Conservation (phyloP, 2,888 invertebrate species). For the Neoitamus cyanurus region DNA sequence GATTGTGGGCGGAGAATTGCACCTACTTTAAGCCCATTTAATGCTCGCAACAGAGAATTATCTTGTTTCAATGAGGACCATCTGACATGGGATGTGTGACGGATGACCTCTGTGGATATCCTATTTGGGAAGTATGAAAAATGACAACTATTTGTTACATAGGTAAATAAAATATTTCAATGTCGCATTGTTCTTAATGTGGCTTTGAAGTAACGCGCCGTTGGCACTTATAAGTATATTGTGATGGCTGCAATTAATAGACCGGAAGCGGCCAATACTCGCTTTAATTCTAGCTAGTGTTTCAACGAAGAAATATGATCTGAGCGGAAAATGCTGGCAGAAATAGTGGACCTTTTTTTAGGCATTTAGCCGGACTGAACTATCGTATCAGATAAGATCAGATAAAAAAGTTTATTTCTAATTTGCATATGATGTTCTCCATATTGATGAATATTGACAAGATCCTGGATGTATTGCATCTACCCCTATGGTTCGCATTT, state of each 20-base stretch:
- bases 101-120: background rate
- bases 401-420: no score
- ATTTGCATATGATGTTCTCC: no score
- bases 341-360: no score
- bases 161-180: background rate
- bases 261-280: no score
- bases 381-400: no score
- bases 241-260: background rate
- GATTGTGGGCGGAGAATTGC: constrained; percentile 18
- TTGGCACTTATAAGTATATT: background rate
- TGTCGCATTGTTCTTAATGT: background rate
- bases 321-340: no score
- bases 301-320: no score
- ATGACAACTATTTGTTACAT: background rate
- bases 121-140: background rate
- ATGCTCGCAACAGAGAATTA: background rate
- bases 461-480: no score
- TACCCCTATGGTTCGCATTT: no score
- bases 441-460: no score
- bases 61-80: background rate
- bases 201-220: background rate
- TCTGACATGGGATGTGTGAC: background rate
- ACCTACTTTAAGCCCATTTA: background rate
- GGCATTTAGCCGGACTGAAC: no score
- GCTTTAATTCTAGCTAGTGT: no score